Conservation (phyloP, 2,113 vertebrate genomes). For the Platanista minor region DNA sequence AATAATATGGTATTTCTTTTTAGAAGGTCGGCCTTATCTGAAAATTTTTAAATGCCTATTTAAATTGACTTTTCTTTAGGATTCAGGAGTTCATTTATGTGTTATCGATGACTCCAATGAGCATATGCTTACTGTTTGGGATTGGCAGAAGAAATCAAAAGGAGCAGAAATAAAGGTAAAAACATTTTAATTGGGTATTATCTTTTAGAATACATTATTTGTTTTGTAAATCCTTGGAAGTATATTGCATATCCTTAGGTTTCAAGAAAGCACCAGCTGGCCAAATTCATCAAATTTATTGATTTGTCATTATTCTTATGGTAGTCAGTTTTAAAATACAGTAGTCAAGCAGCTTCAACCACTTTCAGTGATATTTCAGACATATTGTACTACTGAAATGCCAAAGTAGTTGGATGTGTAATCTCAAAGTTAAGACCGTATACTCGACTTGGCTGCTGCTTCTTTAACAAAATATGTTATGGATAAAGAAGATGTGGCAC, state of each 20-base stretch:
- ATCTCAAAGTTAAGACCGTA: background rate
- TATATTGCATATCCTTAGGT: background rate
- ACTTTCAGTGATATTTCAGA: background rate
- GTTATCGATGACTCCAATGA: constrained; percentile 98
- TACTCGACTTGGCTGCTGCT: background rate
- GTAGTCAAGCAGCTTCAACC: background rate
- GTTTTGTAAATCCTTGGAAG: background rate
- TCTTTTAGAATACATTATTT: background rate
- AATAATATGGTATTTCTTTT: background rate
- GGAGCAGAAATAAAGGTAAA: constrained; percentile 96
- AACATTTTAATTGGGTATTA: background rate
- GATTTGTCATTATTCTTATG: background rate
- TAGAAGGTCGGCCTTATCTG: background rate
- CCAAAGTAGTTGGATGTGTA: background rate
- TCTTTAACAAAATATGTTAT: background rate
- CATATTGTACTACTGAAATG: background rate
- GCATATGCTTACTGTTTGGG: constrained; percentile 98
- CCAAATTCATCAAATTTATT: background rate
- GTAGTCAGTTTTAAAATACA: background rate
- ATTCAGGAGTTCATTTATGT: constrained; percentile 93
- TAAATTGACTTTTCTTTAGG: constrained; percentile 79
- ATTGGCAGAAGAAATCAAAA: constrained; percentile 96
- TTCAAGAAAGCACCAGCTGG: background rate
- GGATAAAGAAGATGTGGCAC: too few relatives aligned
- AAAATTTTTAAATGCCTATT: background rate